Evolutionary conservation across 2,113 vertebrate genomes (phyloP).

Genomic region (Plotosus lineatus): DNA sequence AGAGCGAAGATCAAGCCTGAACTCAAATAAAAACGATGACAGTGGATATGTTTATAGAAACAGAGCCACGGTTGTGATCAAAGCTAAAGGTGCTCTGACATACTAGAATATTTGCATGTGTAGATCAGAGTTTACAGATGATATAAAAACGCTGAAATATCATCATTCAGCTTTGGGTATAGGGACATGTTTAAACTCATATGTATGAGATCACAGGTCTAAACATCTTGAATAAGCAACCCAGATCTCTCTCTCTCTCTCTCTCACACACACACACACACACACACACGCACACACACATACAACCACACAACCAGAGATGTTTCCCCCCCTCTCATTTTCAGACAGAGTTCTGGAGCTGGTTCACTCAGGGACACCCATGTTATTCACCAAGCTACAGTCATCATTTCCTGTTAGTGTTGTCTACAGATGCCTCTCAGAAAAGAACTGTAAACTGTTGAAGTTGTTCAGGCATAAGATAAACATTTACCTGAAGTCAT

Average conservation of each 20-base stretch:
- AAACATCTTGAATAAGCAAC: constrained; percentile 22
- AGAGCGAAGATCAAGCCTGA: no score
- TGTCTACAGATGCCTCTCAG: constrained; percentile 49
- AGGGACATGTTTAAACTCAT: background rate
- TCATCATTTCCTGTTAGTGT: constrained; percentile 69
- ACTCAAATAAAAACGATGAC: no score
- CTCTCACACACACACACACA: constrained; percentile 28
- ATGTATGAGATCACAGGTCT: background rate
- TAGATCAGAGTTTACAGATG: no score
- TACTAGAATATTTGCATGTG: no score
- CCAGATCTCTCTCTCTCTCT: constrained; percentile 46
- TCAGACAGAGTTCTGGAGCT: constrained; percentile 17
- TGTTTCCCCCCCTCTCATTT: background rate
- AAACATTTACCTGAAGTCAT: constrained; percentile 15
- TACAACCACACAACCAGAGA: constrained; percentile 11
- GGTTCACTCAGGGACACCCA: constrained; percentile 10
- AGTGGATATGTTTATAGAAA: no score
- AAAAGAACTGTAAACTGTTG: constrained; percentile 32
- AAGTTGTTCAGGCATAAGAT: background rate
- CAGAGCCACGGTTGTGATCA: no score
- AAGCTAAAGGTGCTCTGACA: no score
- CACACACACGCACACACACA: constrained; percentile 14
- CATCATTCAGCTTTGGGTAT: background rate
- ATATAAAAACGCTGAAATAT: background rate
- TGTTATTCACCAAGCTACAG: constrained; percentile 7